Evolutionary conservation across 2,113 vertebrate genomes (phyloP), one percentile per base, ranked within the genome.

Genomic region (Prolemur simus): DNA sequence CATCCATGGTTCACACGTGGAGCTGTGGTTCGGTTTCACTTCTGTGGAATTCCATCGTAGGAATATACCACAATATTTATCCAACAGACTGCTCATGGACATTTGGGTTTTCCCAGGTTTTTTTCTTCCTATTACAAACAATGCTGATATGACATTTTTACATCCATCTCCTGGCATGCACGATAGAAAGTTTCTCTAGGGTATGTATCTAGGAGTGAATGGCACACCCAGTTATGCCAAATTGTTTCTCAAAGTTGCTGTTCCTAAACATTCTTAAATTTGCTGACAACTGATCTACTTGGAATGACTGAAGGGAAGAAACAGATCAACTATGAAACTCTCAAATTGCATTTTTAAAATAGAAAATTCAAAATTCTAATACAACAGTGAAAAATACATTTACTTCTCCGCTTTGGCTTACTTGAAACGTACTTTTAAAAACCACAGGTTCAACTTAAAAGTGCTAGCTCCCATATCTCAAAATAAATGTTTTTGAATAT

Each of bases 341-440:
- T 84, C 25, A 4, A 95, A 91, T 42, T 69, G 74, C 42, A 92
- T 84, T 96, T 93, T 74, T 58, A 77, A 94, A 94, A 58, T 23
- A 89, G 60, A 87, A 97, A 96, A 92, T 58, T 74, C 12, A 89
- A 97, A 95, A 94, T 84, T 84, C 34, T 87, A 81, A 97, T 71
- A 95, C 90, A 94, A 86, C 69, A 93, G 74, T 83, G 71, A 95
- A 94, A 94, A 93, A 80, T 87, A 89, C 82, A 94, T 91, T 84
- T 94, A 96, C 27, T 83, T 94, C 63, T 96, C 71, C 80, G 73
- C 68, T 90, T 88, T 86, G 93, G 81, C 95, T 94, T 89, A 87
- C 80, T 84, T 96, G 78, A 94, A 96, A 85, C 37, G 69, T 85
- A 96, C 80, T 96, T 85, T 87, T 58, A 54, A 93, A 96, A 71